Percentiles rank a stretch among this genome's conserved stretches.
Evolutionary conservation across 2,888 invertebrate species (phyloP).

Genomic region (Athripsodes cinereus): DNA sequence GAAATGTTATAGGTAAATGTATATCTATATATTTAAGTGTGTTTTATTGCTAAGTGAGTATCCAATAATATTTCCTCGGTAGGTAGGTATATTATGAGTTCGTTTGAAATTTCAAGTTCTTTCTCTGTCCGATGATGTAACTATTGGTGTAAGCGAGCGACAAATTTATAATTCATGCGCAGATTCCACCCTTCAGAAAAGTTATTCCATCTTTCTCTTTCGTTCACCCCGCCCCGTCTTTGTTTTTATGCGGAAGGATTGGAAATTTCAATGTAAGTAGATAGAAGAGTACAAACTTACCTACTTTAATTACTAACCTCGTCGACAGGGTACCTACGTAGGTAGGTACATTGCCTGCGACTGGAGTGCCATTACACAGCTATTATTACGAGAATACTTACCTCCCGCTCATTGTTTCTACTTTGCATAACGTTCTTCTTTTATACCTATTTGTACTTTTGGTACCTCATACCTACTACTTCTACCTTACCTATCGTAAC

Average conservation of each 20-base stretch:
- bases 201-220: background rate
- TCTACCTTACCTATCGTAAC: too few relatives aligned
- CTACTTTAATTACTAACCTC: background rate
- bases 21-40: too few relatives aligned
- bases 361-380: background rate
- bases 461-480: too few relatives aligned
- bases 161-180: slow-evolving; percentile 17
- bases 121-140: background rate
- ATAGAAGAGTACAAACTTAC: background rate
- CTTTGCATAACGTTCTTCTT: too few relatives aligned
- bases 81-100: too few relatives aligned
- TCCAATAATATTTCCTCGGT: too few relatives aligned
- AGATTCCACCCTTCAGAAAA: slow-evolving; percentile 8
- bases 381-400: background rate
- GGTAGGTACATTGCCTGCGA: too few relatives aligned
- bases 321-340: background rate
- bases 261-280: background rate
- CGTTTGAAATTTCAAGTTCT: too few relatives aligned
- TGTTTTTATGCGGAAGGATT: slow-evolving; percentile 1
- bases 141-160: background rate
- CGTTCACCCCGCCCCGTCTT: background rate
- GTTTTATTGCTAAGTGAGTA: too few relatives aligned
- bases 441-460: too few relatives aligned
- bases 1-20: too few relatives aligned
- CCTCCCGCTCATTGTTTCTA: too few relatives aligned